Evolutionary conservation across 2,888 invertebrate genomes (phyloP).

Genomic region (Cacoxenus indagator): DNA sequence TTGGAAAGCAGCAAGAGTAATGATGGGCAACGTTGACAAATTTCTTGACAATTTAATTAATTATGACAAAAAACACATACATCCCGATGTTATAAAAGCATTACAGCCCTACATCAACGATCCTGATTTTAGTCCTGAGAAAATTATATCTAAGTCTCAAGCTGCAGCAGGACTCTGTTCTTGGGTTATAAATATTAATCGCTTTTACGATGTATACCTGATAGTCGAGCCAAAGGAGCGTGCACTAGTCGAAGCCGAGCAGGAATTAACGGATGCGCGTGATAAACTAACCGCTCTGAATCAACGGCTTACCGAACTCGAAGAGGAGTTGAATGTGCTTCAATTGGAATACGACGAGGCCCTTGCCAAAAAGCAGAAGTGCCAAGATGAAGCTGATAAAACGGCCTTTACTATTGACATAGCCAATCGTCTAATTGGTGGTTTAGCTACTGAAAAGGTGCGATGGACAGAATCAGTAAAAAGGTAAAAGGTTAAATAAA

Average conservation of each 20-base stretch:
- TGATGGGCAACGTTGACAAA: slow-evolving; percentile 92
- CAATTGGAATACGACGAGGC: slow-evolving; percentile 89
- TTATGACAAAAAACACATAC: slow-evolving; percentile 95
- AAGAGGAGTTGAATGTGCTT: slow-evolving; percentile 82
- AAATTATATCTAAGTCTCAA: slow-evolving; percentile 86
- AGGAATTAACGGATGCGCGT: slow-evolving; percentile 85
- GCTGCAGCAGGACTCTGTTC: slow-evolving; percentile 95
- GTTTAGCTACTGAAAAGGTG: slow-evolving; percentile 91
- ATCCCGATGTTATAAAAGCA: slow-evolving; percentile 88
- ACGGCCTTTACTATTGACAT: slow-evolving; percentile 90
- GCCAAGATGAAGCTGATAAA: slow-evolving; percentile 92
- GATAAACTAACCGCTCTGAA: slow-evolving; percentile 85
- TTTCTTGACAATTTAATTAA: slow-evolving; percentile 86
- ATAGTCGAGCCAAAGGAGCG: slow-evolving; percentile 92
- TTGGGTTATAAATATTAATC: slow-evolving; percentile 94
- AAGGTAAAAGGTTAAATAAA: slow-evolving; percentile 58
- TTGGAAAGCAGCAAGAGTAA: slow-evolving; percentile 91
- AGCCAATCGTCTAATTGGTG: slow-evolving; percentile 92
- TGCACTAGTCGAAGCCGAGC: slow-evolving; percentile 88
- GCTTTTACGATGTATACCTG: slow-evolving; percentile 90
- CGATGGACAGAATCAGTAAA: slow-evolving; percentile 82
- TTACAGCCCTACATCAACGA: slow-evolving; percentile 73
- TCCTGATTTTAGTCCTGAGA: slow-evolving; percentile 87
- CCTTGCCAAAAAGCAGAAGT: slow-evolving; percentile 86
- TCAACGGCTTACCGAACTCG: slow-evolving; percentile 77